These are phyloP conservation scores for Ascaphus truei DNA, from an alignment of 2,113 vertebrate genomes.

Conservation along the genomic window DNA sequence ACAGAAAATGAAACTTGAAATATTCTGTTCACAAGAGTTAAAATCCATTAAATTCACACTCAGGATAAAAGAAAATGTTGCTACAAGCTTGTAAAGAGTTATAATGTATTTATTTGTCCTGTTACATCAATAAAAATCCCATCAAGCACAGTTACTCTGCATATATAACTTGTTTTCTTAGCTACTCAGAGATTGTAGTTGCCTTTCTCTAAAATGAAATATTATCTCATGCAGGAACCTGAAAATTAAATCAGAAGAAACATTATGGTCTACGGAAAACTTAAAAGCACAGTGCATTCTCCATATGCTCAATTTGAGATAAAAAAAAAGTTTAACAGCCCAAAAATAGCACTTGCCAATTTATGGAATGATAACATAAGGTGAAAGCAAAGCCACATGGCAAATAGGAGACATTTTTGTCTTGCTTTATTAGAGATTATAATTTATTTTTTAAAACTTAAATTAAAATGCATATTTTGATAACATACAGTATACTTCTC, in stretches of 20 bases:
- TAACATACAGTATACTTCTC: too few species aligned
- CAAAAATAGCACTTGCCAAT: not conserved
- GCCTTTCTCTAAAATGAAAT: not conserved
- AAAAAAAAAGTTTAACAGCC: not conserved
- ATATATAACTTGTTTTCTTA: not conserved
- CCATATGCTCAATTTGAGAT: not conserved
- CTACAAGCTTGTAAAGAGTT: not conserved
- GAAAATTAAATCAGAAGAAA: not conserved
- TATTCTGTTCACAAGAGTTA: not conserved
- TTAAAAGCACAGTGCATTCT: not conserved
- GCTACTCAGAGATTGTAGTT: too few species aligned
- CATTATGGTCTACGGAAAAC: not conserved
- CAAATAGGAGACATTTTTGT: not conserved
- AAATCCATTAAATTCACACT: not conserved
- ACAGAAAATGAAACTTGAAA: not conserved
- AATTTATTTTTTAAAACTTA: too few species aligned
- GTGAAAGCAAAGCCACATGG: not conserved
- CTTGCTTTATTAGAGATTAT: too few species aligned
- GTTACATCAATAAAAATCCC: not conserved
- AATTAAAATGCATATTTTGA: too few species aligned
- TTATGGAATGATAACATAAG: not conserved
- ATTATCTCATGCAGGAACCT: not conserved
- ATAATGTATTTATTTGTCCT: not conserved
- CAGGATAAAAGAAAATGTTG: not conserved
- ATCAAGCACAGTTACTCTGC: not conserved